Base-by-base conservation (phyloP, 1,140 invertebrate genomes). In the Ceratosolen fusciceps region DNA sequence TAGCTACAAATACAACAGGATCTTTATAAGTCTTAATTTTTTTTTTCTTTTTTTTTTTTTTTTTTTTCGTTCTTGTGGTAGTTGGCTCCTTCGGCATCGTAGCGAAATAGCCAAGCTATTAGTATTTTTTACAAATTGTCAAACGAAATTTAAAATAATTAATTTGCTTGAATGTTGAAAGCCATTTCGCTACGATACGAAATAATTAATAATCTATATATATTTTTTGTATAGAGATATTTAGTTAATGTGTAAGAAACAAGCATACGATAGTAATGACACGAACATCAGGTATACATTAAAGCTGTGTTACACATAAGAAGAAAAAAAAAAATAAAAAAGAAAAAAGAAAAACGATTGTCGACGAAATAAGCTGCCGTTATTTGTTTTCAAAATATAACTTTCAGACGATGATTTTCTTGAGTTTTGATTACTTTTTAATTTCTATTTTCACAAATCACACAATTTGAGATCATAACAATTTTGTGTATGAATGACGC, bases 181-280 rank as follows among this genome's bases (percentile, higher is more conserved):
- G 24, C n/a, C 19, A 60, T 29, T 60, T 60, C 12, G 26, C 58
- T 60, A 60, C 1, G 29, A 60, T 60, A 31, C n/a, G 10, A 14
- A 31, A 26, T 12, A 5, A 31, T 60, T 31, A 31, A 60, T 65
- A 65, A 37, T 31, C 7, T 7, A 60, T 34, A n/a, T 19, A 62
- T 16, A 37, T 37, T 37, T 65, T 65, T 65, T 5, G 21, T n/a
- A 5, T 37, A n/a, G 21, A 65, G 60, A 21, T 65, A 8, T 65
- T 37, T 65, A 65, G 60, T 65, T 37, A 37, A 65, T 65, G 31
- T 65, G 4, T 37, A 65, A 65, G 31, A n/a, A 8, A 62, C 31
- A 65, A 37, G 60, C 12, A 62, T 62, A 62, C 4, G 21, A 65
- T 65, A 65, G 60, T 65, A 34, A 65, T 21, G 10, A 65, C 19